These are phyloP conservation scores for Amniataba percoides DNA, from an alignment of 2,797 vertebrate genomes.

Conservation along the genomic window DNA sequence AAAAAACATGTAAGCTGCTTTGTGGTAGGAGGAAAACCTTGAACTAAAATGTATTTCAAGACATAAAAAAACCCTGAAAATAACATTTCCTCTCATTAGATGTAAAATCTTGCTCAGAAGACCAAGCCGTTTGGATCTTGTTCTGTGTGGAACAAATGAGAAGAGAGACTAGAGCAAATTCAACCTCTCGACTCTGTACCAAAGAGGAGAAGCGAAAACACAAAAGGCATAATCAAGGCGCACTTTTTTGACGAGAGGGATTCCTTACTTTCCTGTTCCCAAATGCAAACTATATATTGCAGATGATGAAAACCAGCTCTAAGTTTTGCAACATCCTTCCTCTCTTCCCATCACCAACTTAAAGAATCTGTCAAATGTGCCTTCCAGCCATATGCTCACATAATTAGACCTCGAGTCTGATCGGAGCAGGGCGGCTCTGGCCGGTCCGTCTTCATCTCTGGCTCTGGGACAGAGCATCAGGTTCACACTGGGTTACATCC, in stretches of 20 bases:
- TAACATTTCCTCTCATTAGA: conserved; percentile 7
- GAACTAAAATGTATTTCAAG: conserved; percentile 9
- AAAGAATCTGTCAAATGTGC: conserved; percentile 34
- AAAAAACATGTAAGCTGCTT: conserved; percentile 1
- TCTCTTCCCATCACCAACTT: conserved; percentile 7
- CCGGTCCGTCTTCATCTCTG: conserved; percentile 37
- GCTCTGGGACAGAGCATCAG: conserved; percentile 50
- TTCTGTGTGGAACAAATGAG: conserved; percentile 32
- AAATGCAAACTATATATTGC: conserved; percentile 9
- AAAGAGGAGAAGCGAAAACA: background rate
- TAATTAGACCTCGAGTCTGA: conserved; percentile 47
- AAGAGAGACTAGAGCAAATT: background rate
- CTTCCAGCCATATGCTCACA: conserved; percentile 22
- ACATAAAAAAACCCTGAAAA: background rate
- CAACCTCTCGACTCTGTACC: background rate
- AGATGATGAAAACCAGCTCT: conserved; percentile 27
- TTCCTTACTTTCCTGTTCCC: background rate
- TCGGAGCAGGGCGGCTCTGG: conserved; percentile 1
- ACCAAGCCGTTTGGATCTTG: conserved; percentile 4
- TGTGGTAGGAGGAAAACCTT: background rate
- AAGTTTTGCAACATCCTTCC: conserved; percentile 18
- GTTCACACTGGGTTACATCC: conserved; percentile 61
- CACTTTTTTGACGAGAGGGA: background rate
- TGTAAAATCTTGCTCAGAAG: conserved; percentile 3
- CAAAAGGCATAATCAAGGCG: background rate